Evolutionary conservation across 2,888 invertebrate genomes (phyloP).

Genomic region (Heliconius charithonia): DNA sequence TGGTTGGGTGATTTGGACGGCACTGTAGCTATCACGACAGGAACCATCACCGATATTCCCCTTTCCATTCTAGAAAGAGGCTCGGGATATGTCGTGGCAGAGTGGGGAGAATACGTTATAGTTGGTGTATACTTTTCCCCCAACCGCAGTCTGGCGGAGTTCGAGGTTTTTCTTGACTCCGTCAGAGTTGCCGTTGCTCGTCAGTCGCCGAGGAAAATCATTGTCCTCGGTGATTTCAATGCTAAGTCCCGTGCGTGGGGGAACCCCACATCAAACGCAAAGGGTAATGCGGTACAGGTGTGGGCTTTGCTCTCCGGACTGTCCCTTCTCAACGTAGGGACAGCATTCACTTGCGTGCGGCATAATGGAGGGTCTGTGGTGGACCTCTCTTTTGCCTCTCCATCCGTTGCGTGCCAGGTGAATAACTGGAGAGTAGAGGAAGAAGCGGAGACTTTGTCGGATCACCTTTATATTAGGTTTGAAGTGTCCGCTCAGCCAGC

Average conservation of each 20-base stretch:
- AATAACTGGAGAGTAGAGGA: background rate
- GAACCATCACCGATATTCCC: too few relatives aligned
- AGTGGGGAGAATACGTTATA: background rate
- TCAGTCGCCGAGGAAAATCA: too few relatives aligned
- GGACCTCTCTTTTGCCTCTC: background rate
- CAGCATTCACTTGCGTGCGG: background rate
- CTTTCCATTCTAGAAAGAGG: background rate
- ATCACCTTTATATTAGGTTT: too few relatives aligned
- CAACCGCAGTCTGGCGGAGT: too few relatives aligned
- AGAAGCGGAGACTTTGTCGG: background rate
- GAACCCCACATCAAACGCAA: background rate
- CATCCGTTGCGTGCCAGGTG: background rate
- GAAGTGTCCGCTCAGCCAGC: too few relatives aligned
- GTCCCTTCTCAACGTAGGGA: background rate
- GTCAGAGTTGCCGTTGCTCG: too few relatives aligned
- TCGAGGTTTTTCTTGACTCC: too few relatives aligned
- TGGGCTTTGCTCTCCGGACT: background rate
- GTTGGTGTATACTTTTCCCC: background rate
- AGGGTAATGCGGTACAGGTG: background rate
- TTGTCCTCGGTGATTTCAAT: too few relatives aligned
- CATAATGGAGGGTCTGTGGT: background rate
- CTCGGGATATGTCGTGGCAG: background rate
- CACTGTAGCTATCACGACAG: too few relatives aligned
- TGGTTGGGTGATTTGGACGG: too few relatives aligned
- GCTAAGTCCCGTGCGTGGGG: too few relatives aligned